Conservation (phyloP, 2,113 vertebrate genomes). For the Pampusana beccarii region DNA sequence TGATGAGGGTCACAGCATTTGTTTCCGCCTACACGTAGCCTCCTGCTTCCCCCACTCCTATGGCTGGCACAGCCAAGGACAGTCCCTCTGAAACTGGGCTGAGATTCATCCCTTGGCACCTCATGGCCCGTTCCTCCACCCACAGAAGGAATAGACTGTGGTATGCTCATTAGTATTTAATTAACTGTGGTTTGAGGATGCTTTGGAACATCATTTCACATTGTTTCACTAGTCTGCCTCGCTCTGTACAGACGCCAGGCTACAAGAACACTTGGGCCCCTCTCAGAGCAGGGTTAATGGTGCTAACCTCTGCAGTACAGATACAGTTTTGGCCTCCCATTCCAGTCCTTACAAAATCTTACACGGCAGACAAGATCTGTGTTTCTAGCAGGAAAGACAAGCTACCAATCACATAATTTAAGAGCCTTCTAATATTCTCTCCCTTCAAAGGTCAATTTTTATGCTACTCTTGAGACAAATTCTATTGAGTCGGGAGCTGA, state of each 20-base stretch:
- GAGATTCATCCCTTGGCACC: not conserved
- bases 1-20: not conserved
- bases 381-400: not conserved
- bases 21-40: not conserved
- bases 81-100: not conserved
- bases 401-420: not conserved
- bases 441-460: conserved; percentile 31
- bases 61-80: not conserved
- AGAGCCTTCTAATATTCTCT: not conserved
- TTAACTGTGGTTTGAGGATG: not conserved
- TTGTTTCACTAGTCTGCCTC: not conserved
- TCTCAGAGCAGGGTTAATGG: not conserved
- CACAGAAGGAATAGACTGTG: not conserved
- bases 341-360: not conserved
- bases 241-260: not conserved
- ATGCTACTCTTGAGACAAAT: not conserved
- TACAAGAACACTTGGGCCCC: not conserved
- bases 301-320: not conserved
- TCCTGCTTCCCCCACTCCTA: not conserved
- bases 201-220: not conserved
- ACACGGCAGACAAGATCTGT: not conserved
- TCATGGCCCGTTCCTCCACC: not conserved
- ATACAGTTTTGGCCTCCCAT: not conserved
- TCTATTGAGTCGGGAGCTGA: not conserved
- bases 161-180: conserved; percentile 3